Percentiles rank a stretch among this genome's conserved stretches.
Conservation (phyloP, 2,888 invertebrate species). For the Cephonodes hylas region DNA sequence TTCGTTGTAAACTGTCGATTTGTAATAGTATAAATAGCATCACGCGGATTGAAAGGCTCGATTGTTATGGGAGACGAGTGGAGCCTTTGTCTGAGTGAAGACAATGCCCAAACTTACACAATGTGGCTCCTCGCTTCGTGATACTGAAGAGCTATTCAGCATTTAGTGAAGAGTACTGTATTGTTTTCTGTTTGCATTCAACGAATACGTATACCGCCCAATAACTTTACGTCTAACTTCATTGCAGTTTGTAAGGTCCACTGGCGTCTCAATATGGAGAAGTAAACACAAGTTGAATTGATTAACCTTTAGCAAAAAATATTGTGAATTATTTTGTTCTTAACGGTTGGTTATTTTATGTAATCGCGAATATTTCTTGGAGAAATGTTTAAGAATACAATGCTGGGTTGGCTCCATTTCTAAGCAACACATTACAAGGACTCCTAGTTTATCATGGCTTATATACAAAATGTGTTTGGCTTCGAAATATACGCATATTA, state of each 20-base stretch:
- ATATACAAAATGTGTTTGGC: no score
- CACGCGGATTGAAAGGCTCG: conserved; percentile 5
- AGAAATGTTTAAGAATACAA: no score
- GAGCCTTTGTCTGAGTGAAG: conserved; percentile 24
- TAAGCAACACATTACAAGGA: no score
- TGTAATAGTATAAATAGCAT: conserved; percentile 3
- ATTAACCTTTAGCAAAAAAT: no score
- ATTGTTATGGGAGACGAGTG: conserved; percentile 15
- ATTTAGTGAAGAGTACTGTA: conserved; percentile 12
- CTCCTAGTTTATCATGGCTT: no score
- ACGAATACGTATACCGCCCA: not conserved
- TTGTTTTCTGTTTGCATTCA: conserved; percentile 4
- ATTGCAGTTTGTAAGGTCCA: not conserved
- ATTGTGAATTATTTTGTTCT: no score
- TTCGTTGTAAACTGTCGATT: conserved; percentile 19
- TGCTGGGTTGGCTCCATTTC: no score
- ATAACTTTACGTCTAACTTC: not conserved
- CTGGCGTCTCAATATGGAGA: no score
- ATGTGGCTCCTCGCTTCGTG: conserved; percentile 15
- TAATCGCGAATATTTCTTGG: no score
- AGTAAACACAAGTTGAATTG: no score
- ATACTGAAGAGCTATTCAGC: conserved; percentile 11
- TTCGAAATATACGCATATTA: no score
- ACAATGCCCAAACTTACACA: conserved; percentile 24
- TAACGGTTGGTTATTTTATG: no score